A percentile compares a stretch with the other conserved stretches of the same genome.
phyloP scores from a whole-genome alignment of 2,888 invertebrate species.

The Pachydiplax longipennis region DNA sequence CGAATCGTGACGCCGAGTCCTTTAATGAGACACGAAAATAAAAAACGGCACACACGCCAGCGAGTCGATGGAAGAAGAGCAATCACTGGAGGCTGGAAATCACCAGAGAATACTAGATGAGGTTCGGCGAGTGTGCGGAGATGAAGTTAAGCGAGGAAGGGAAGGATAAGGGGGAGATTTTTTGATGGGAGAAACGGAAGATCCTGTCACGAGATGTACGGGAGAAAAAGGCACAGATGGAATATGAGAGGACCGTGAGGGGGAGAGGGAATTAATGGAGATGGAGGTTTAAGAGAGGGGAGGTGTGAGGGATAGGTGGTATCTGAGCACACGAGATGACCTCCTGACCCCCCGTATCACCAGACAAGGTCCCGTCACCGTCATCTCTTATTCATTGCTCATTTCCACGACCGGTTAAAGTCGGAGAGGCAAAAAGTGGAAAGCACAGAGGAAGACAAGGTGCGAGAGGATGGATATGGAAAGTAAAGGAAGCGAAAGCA shows the following conservation, averaged over 20 bases:
- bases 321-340: neutral
- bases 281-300: neutral
- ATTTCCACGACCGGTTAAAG: slow-evolving; percentile 35
- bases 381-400: slow-evolving; percentile 40
- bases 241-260: neutral
- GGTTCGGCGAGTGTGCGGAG: neutral
- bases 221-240: neutral
- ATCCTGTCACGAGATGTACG: neutral
- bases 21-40: slow-evolving; percentile 21
- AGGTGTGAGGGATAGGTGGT: neutral
- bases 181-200: too few species aligned
- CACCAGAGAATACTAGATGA: slow-evolving; percentile 7
- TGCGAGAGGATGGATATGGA: neutral
- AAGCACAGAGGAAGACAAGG: too few species aligned
- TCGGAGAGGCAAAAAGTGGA: neutral
- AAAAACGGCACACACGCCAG: neutral
- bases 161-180: neutral
- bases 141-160: neutral
- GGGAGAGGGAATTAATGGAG: neutral
- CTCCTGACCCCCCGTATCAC: slow-evolving; percentile 19
- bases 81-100: slow-evolving; percentile 29
- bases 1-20: neutral
- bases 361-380: slow-evolving; percentile 37
- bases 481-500: neutral
- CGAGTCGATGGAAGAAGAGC: neutral